Conservation (phyloP, 2,888 invertebrate genomes). For the Eupithecia inturbata region DNA sequence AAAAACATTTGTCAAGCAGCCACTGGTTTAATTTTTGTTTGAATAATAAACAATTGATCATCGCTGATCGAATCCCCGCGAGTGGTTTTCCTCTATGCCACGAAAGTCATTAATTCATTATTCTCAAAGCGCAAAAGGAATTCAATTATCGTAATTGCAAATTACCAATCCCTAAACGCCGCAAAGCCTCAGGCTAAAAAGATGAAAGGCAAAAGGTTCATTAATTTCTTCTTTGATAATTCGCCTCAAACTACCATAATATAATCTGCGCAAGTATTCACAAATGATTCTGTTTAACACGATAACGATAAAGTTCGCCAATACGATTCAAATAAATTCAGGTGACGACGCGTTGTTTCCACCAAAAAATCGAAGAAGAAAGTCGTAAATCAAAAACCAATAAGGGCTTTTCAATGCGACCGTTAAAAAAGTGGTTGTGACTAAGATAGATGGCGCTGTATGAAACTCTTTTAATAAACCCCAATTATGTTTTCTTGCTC, state of each 20-base stretch:
- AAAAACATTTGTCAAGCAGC: no score
- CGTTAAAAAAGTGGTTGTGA: no score
- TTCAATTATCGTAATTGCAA: background rate
- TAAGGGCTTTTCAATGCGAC: no score
- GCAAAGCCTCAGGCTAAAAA: background rate
- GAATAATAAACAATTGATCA: background rate
- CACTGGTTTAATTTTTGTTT: no score
- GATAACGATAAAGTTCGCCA: background rate
- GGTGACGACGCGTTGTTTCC: background rate
- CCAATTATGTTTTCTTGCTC: slow-evolving; percentile 35
- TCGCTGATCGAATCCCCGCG: background rate
- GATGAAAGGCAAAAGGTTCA: background rate
- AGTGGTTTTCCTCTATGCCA: background rate
- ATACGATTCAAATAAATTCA: background rate
- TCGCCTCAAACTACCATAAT: background rate
- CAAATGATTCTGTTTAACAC: background rate
- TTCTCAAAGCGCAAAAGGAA: background rate
- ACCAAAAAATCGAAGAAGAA: background rate
- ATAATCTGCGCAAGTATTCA: background rate
- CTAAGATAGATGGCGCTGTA: no score
- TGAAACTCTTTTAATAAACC: slow-evolving; percentile 35
- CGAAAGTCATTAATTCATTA: background rate
- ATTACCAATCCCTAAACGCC: background rate
- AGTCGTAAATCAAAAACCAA: background rate
- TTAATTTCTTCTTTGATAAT: background rate